Evolutionary conservation across 2,113 vertebrate species (phyloP), one percentile per base, ranked within the genome.

Genomic region (Jacana jacana): DNA sequence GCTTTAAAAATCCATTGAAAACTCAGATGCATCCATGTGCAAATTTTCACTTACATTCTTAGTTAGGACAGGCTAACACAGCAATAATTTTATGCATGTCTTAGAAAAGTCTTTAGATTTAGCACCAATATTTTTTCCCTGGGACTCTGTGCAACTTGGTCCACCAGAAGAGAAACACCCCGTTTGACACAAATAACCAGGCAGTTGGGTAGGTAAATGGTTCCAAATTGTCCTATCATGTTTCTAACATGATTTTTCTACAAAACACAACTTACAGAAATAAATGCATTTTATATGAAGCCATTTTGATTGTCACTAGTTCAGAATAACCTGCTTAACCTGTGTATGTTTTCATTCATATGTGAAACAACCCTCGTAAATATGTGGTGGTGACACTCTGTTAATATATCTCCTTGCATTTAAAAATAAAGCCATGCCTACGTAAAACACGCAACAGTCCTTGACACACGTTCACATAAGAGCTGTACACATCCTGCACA

Each of bases 401-500:
- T 13, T 65, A 72, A 44, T 23, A 13, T 0, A 0, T 27, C 24
- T 61, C 77, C 46, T 61, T 35, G 17, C 39, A 42, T 51, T 66
- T 57, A 40, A 51, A 84, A 76, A 73, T 16, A 73, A 88, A 58
- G 19, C 12, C 0, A 1, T 6, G 22, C 20, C 9, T 0, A 0
- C 13, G 14, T 16, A 2, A 9, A 16, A 42, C 10, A 4, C 7
- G 7, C 23, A 14, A 27, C 25, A 23, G n/a, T 4, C n/a, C 75
- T 33, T n/a, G 54, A 40, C 51, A 49, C 33, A 22, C 51, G 37
- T 24, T 58, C 44, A 39, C 30, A 1, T 4, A 10, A 39, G 10
- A 4, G 25, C 68, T 39, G 22, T 14, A 16, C 0, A 0, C 68
- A 27, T 27, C 40, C n/a, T 28, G 49, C 18, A 17, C 0, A 0